phyloP scores from a whole-genome alignment of 2,888 invertebrate genomes.

The Physocephala rufipes region DNA sequence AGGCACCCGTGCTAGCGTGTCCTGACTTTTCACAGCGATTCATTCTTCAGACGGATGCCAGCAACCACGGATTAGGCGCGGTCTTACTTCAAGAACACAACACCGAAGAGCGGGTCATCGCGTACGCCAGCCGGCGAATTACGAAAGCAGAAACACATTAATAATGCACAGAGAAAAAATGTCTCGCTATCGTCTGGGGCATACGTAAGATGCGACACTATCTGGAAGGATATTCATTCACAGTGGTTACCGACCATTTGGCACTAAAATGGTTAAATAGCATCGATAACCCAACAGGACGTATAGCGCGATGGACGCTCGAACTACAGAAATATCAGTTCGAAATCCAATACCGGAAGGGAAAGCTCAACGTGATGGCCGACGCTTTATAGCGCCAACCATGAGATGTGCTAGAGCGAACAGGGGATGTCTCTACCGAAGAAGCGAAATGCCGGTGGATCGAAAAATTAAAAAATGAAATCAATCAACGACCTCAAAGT shows the following conservation, averaged over 20 bases:
- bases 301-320: constrained; percentile 12
- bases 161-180: constrained; percentile 35
- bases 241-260: constrained; percentile 35
- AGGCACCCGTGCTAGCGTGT: neutral
- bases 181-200: constrained; percentile 30
- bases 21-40: neutral
- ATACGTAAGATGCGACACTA: constrained; percentile 38
- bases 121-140: constrained; percentile 28
- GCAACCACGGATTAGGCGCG: constrained; percentile 13
- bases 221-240: constrained; percentile 32
- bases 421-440: neutral
- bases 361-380: constrained; percentile 18
- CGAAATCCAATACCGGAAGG: constrained; percentile 20
- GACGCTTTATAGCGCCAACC: constrained; percentile 22
- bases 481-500: neutral
- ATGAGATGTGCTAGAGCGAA: neutral
- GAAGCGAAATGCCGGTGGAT: neutral
- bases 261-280: constrained; percentile 32
- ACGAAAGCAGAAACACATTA: constrained; percentile 32
- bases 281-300: constrained; percentile 8
- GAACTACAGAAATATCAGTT: constrained; percentile 23
- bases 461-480: neutral
- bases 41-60: constrained; percentile 25
- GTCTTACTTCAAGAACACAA: constrained; percentile 22
- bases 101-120: constrained; percentile 25